These are phyloP conservation scores for Cyprinodon diabolis DNA, from an alignment of 2,797 vertebrate genomes.

Conservation along the genomic window DNA sequence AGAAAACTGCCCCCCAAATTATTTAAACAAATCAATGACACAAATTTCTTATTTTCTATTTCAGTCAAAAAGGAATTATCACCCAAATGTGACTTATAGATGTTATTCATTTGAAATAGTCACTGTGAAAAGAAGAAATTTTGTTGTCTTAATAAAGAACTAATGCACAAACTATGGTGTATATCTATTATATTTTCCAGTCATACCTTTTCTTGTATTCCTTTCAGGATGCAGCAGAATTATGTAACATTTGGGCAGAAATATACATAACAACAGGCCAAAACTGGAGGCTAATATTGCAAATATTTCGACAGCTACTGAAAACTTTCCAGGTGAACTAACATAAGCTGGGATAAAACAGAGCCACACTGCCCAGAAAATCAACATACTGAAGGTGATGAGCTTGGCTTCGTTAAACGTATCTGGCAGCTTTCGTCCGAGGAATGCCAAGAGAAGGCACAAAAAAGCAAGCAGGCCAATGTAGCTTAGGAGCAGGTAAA, in stretches of 20 bases:
- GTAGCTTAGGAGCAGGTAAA: slow-evolving; percentile 80
- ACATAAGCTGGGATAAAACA: slow-evolving; percentile 81
- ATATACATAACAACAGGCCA: slow-evolving; percentile 79
- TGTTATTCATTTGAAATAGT: neutral
- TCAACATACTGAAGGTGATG: slow-evolving; percentile 83
- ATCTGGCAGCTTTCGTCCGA: slow-evolving; percentile 79
- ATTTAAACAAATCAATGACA: neutral
- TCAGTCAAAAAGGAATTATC: neutral
- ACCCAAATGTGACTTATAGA: neutral
- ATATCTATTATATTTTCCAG: slow-evolving; percentile 49
- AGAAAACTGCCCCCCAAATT: neutral
- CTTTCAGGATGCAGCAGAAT: slow-evolving; percentile 76
- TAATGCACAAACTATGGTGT: neutral
- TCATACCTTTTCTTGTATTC: slow-evolving; percentile 77
- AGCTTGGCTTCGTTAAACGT: slow-evolving; percentile 82
- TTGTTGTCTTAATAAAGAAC: neutral
- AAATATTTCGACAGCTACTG: slow-evolving; percentile 82
- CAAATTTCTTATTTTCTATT: neutral
- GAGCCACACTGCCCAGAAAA: slow-evolving; percentile 82
- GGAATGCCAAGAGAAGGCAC: slow-evolving; percentile 78
- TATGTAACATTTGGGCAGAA: slow-evolving; percentile 81
- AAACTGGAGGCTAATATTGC: slow-evolving; percentile 81
- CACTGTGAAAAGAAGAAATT: neutral
- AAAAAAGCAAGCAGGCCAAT: slow-evolving; percentile 78
- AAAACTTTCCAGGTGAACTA: slow-evolving; percentile 80